These are phyloP conservation scores for Serilophus lunatus DNA, from an alignment of 2,113 vertebrate genomes.

Conservation along the genomic window DNA sequence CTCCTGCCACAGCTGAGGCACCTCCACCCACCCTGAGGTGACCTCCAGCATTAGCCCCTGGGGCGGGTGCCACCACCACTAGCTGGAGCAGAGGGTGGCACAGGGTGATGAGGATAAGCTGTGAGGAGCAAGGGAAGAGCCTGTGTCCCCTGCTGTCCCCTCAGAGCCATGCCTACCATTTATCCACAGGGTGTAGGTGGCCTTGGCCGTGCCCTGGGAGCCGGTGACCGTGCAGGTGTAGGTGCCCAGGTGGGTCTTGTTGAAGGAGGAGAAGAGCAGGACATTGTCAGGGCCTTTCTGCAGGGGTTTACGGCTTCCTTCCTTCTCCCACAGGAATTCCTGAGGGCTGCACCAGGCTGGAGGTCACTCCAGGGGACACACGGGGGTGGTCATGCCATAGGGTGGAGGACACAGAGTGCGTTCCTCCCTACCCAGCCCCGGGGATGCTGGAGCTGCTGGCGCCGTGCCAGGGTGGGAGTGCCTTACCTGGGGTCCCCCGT, in stretches of 20 bases:
- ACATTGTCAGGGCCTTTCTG: not conserved
- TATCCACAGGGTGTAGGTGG: not conserved
- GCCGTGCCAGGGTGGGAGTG: not conserved
- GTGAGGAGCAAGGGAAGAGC: not conserved
- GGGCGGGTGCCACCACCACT: not conserved
- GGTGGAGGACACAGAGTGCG: too few relatives aligned
- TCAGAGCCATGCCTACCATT: not conserved
- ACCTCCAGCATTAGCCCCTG: not conserved
- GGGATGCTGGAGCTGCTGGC: not conserved
- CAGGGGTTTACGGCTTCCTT: not conserved
- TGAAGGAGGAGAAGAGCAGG: not conserved
- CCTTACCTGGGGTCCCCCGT: not conserved
- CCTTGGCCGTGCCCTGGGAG: not conserved
- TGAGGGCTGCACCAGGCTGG: not conserved
- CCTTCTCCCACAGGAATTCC: not conserved
- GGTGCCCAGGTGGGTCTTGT: not conserved
- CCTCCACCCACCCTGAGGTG: not conserved
- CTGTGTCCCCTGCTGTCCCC: not conserved
- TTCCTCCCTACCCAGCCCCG: not conserved
- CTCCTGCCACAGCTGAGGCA: not conserved
- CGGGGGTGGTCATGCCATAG: fast-evolving
- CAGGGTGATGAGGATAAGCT: not conserved
- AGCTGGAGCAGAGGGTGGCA: not conserved
- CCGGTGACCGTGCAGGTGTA: not conserved
- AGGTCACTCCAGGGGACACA: not conserved